phyloP scores from a whole-genome alignment of 2,888 invertebrate genomes.

The Branchipolynoe longqiensis region DNA sequence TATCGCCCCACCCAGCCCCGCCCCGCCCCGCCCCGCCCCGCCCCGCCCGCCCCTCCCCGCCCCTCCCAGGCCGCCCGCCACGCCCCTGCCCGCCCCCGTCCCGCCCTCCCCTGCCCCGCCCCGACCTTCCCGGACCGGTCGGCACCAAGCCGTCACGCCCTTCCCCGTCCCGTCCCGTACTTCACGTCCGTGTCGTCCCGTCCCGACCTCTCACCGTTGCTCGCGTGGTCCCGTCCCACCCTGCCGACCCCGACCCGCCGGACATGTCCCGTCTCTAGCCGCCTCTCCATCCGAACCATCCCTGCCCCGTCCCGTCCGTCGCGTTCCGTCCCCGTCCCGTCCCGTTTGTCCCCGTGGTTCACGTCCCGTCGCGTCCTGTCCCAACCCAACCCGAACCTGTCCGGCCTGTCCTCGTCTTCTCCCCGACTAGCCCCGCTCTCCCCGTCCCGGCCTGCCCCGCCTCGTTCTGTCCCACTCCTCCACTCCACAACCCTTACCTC shows the following conservation, averaged over 20 bases:
- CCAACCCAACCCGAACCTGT: neutral
- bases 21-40: neutral
- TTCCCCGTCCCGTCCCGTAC: neutral
- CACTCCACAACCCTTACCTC: no score
- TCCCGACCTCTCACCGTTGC: no score
- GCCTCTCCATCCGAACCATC: neutral
- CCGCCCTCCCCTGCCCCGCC: neutral
- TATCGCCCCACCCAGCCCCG: no score
- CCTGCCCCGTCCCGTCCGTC: neutral
- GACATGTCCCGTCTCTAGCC: neutral
- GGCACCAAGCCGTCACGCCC: neutral
- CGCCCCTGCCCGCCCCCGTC: neutral
- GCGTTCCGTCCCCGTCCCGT: no score
- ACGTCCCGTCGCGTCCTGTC: neutral
- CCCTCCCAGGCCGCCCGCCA: slow-evolving; percentile 4
- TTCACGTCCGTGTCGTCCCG: no score
- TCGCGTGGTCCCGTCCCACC: no score
- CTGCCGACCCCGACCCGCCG: no score
- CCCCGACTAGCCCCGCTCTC: neutral
- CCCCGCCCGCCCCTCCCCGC: neutral
- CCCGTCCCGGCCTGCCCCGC: neutral
- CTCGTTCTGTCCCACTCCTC: neutral
- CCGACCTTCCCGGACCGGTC: neutral
- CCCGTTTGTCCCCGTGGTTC: neutral
- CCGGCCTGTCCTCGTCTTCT: neutral